These are phyloP conservation scores for Betta splendens DNA, from an alignment of 2,797 vertebrate species.

Conservation along the genomic window DNA sequence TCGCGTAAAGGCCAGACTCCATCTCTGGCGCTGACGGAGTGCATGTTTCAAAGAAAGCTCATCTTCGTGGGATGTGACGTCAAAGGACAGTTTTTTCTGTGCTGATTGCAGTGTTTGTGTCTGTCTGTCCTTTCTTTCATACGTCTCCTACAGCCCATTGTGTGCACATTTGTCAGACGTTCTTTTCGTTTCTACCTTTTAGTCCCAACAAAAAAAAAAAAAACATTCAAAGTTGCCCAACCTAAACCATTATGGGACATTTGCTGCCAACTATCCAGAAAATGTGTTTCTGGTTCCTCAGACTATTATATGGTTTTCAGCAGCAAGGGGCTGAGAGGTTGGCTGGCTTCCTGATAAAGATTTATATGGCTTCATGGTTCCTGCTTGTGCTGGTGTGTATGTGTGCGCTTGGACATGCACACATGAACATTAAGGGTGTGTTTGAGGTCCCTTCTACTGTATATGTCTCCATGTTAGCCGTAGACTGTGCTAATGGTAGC, in stretches of 20 bases:
- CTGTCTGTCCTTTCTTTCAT: conserved; percentile 28
- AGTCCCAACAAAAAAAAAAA: conserved; percentile 65
- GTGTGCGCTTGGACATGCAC: conserved; percentile 36
- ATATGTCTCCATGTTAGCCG: conserved; percentile 19
- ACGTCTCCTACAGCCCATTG: conserved; percentile 32
- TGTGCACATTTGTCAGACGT: conserved; percentile 38
- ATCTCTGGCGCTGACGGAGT: conserved; percentile 56
- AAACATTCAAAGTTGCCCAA: conserved; percentile 75
- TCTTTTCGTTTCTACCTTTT: conserved; percentile 37
- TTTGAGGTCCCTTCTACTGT: conserved; percentile 41
- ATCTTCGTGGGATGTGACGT: conserved; percentile 32
- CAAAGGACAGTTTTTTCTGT: conserved; percentile 31
- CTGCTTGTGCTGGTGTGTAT: conserved; percentile 43
- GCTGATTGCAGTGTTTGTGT: conserved; percentile 56
- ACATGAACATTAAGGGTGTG: conserved; percentile 48
- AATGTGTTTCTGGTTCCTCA: conserved; percentile 80
- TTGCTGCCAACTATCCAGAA: conserved; percentile 82
- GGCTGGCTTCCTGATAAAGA: conserved; percentile 79
- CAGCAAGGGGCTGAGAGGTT: conserved; percentile 73
- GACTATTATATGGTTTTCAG: conserved; percentile 78
- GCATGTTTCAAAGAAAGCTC: conserved; percentile 45
- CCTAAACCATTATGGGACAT: conserved; percentile 77
- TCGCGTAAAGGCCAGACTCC: conserved; percentile 72
- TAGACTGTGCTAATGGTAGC: conserved; percentile 7
- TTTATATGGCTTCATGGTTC: conserved; percentile 74